These are phyloP conservation scores for Brachionus sp. DNA, from an alignment of 1,140 invertebrate species.

Conservation along the genomic window DNA sequence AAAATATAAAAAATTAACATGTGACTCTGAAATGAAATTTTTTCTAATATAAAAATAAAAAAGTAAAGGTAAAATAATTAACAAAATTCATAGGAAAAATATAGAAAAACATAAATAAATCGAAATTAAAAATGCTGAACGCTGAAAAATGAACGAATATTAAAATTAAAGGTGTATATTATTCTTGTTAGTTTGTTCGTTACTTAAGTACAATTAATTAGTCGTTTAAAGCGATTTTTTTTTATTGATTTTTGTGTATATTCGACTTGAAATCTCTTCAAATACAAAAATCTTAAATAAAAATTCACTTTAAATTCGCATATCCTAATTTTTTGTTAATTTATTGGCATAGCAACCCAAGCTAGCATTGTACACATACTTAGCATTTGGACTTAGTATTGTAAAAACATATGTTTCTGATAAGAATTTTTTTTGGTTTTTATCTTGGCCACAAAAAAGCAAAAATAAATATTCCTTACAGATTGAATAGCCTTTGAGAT, in stretches of 20 bases:
- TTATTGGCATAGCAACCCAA: conserved; percentile 15
- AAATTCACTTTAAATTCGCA: neutral
- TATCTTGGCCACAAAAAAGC: neutral
- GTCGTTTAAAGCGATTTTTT: neutral
- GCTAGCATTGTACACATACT: neutral
- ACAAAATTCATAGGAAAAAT: neutral
- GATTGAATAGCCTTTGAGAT: too few relatives aligned
- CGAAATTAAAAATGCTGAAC: neutral
- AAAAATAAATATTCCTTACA: too few relatives aligned
- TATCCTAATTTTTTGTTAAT: neutral
- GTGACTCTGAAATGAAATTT: neutral
- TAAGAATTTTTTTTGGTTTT: neutral
- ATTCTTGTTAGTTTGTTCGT: neutral
- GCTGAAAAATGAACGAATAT: neutral
- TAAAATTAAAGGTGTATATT: neutral
- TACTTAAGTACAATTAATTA: conserved; percentile 13
- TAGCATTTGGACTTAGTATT: neutral
- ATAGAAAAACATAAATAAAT: neutral
- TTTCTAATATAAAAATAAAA: neutral
- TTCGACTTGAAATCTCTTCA: neutral
- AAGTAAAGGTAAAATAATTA: neutral
- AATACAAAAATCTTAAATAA: neutral
- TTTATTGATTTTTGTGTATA: conserved; percentile 14
- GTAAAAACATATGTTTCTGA: conserved; percentile 20
- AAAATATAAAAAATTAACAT: neutral